Evolutionary conservation across 2,797 vertebrate genomes (phyloP), one percentile per base, ranked within the genome.

Genomic region (Dendrocincla tyrannina): DNA sequence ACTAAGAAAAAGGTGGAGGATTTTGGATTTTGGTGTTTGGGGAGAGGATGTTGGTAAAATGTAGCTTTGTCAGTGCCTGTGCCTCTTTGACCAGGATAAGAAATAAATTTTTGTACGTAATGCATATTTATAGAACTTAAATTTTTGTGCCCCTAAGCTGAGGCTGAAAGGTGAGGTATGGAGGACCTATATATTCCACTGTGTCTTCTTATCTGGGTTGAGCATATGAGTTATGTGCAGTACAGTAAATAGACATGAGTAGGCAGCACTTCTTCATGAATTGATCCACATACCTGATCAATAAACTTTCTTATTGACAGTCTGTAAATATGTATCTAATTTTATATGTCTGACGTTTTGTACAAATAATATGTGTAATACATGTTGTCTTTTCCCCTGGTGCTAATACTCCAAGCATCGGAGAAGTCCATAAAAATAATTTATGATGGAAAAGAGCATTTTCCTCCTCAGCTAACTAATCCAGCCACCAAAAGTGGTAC

Each of bases 191-290:
- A 12, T 52, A 24, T 78, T 94, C 33, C 73, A 19, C n/a, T 73
- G 30, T 56, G 28, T 84, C 50, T 58, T 55, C 35, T 80, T 80
- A 33, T 64, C 41, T 3, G 3, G 15, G 13, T 15, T 66, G 63
- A 73, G 13, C 8, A 4, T 64, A 30, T 27, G 13, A 89, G 13
- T 70, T 84, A 17, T 2, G 2, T 91, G 90, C 46, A 93, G 13
- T 94, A 81, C 78, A 85, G 42, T 92, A 72, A 87, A 70, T 5
- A 89, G 70, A 92, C 78, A 49, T 85, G 70, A 74, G 92, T 80
- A 95, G 86, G 72, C 93, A 94, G 84, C 60, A 96, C 87, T 91
- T 94, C 60, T 75, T 89, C 79, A 77, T 67, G 32, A 94, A 88
- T 11, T 74, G 32, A 64, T 46, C 59, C 37, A 53, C 25, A 64